A percentile compares a stretch with the other conserved stretches of the same genome.
phyloP scores from a whole-genome alignment of 2,797 vertebrate genomes.

The Sparus aurata region DNA sequence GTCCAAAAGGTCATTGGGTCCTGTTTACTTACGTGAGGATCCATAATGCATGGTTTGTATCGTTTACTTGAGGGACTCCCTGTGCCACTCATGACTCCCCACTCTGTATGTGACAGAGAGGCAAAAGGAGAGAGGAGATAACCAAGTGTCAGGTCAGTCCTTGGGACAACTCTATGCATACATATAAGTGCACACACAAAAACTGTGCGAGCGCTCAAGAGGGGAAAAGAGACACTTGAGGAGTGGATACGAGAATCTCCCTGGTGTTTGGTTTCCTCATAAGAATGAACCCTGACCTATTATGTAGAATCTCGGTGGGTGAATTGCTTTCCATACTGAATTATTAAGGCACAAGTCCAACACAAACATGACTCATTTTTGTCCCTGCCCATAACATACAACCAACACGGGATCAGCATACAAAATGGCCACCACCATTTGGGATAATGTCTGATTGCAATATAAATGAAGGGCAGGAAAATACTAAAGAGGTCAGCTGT shows the following conservation, averaged over 20 bases:
- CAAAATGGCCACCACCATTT: neutral
- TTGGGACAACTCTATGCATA: slow-evolving; percentile 55
- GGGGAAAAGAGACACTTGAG: slow-evolving; percentile 25
- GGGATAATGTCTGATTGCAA: neutral
- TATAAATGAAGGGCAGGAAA: slow-evolving; percentile 5
- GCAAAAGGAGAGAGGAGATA: slow-evolving; percentile 65
- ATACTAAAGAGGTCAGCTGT: slow-evolving; percentile 35
- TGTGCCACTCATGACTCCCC: slow-evolving; percentile 58
- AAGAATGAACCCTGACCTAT: slow-evolving; percentile 30
- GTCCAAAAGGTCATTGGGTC: slow-evolving; percentile 74
- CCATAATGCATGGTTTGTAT: slow-evolving; percentile 77
- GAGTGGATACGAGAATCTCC: slow-evolving; percentile 19
- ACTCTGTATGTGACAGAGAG: slow-evolving; percentile 59
- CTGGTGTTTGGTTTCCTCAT: slow-evolving; percentile 23
- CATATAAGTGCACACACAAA: slow-evolving; percentile 26
- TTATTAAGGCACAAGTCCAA: slow-evolving; percentile 12
- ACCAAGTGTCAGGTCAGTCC: slow-evolving; percentile 62
- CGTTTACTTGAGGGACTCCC: slow-evolving; percentile 78
- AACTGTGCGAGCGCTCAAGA: slow-evolving; percentile 22
- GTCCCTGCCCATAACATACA: neutral
- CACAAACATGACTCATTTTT: neutral
- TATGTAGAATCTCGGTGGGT: neutral
- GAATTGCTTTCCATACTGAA: slow-evolving; percentile 3
- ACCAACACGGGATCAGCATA: neutral
- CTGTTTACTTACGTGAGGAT: slow-evolving; percentile 78